Evolutionary conservation across 2,113 vertebrate species (phyloP), one percentile per base, ranked within the genome.

Genomic region (Patagioenas fasciata): DNA sequence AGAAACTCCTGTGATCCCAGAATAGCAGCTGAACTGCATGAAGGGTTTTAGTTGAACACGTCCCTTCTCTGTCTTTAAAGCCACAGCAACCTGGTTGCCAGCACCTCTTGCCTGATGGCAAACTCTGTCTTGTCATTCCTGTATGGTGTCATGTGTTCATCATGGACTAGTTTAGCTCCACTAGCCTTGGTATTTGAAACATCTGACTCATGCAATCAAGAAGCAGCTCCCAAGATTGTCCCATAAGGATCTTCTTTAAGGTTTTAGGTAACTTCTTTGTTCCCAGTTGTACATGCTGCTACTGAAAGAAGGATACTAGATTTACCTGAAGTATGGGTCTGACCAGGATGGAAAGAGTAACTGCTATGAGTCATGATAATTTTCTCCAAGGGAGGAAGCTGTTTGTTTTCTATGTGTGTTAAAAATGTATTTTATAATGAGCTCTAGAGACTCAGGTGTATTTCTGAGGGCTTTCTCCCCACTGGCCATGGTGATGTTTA

Each of bases 331-430:
- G 26, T 36, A 2, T 9, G 18, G 8, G 16, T 67, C 42, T 61
- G 56, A 10, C 19, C 60, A 50, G 56, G 31, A 11, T 57, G 40
- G 67, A 73, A 51, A 44, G 34, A 74, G 24, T 19, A 8, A 4
- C 6, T 42, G 29, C 20, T 66, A 1, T 19, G 40, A 31, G 44
- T 38, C 11, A 1, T 3, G 0, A 0, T 10, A 13, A 3, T 32
- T 73, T 73, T 38, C 70, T n/a, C 34, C 32, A 44, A 44, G 11
- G 20, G 32, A 73, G 28, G 15, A 80, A 64, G 25, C 23, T 57
- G 8, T 16, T 69, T 72, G 20, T 65, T 24, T 61, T 72, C 19
- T 71, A 4, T 60, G 44, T n/a, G 10, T 34, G 10, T 51, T 70
- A 53, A 58, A 56, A 71, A 21, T 29, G 5, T 44, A 8, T 51